Percentiles rank a stretch among this genome's conserved stretches.
Evolutionary conservation across 2,113 vertebrate species (phyloP).

Genomic region (Macrotus californicus): DNA sequence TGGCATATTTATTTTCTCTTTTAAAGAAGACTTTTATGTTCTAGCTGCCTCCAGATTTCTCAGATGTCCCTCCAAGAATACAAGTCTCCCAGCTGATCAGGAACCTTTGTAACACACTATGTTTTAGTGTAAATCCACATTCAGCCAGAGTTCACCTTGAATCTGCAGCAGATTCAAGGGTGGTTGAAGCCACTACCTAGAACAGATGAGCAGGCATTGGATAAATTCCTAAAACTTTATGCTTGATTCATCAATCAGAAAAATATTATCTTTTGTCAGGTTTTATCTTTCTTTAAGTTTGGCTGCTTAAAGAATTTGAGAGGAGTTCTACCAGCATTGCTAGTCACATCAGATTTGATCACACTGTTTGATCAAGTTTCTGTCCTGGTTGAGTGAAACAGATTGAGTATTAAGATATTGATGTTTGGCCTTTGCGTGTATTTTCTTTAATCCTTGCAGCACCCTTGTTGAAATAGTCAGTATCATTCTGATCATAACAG

Average conservation of each 20-base stretch:
- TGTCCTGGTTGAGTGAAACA: neutral
- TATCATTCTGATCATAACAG: neutral
- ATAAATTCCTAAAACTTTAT: neutral
- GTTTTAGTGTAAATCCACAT: neutral
- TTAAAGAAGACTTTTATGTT: neutral
- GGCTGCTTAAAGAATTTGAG: constrained; percentile 10
- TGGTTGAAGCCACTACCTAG: neutral
- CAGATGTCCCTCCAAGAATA: neutral
- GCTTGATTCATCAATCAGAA: neutral
- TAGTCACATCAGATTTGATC: neutral
- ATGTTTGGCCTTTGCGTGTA: neutral
- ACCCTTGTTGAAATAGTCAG: neutral
- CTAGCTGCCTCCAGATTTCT: neutral
- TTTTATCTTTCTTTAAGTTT: neutral
- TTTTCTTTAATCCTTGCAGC: neutral
- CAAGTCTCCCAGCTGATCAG: neutral
- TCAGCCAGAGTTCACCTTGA: neutral
- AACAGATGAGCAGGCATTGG: neutral
- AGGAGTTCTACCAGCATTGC: neutral
- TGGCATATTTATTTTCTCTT: neutral
- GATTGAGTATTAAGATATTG: neutral
- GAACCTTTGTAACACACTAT: neutral
- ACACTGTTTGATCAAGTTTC: constrained; percentile 11
- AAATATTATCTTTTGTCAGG: neutral
- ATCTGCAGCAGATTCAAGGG: neutral